phyloP scores from a whole-genome alignment of 2,888 invertebrate genomes.

The Drosophila nr. perissopoda region DNA sequence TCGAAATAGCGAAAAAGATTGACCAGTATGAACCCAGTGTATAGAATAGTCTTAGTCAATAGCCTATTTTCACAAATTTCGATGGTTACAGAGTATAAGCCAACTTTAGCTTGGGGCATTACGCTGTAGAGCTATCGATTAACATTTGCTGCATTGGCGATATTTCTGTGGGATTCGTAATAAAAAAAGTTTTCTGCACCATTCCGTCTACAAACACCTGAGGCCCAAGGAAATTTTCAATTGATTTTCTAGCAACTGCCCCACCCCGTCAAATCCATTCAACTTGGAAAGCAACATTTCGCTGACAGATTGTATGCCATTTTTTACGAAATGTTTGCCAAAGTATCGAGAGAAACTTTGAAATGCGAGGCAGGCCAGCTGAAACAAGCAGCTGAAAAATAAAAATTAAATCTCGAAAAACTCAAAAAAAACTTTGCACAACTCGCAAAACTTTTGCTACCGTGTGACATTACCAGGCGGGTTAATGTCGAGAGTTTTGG shows the following conservation, averaged over 20 bases:
- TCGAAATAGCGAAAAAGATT: too few species aligned
- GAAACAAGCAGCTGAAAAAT: conserved; percentile 70
- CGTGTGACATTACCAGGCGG: conserved; percentile 66
- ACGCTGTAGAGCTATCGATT: conserved; percentile 46
- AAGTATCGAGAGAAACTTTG: conserved; percentile 72
- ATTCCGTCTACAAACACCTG: conserved; percentile 66
- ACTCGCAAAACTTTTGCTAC: conserved; percentile 54
- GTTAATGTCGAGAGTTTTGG: conserved; percentile 41
- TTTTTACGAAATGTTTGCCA: conserved; percentile 70
- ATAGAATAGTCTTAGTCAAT: not conserved
- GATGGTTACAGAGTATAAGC: conserved; percentile 9
- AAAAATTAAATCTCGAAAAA: conserved; percentile 23
- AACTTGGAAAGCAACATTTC: conserved; percentile 57
- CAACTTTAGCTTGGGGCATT: conserved; percentile 40
- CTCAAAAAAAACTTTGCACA: conserved; percentile 45
- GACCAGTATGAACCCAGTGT: not conserved
- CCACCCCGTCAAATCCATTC: conserved; percentile 2
- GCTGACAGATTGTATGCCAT: conserved; percentile 79
- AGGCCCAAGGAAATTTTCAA: conserved; percentile 62
- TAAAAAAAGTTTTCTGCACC: conserved; percentile 44
- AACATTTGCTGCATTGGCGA: conserved; percentile 60
- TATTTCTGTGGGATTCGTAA: conserved; percentile 52
- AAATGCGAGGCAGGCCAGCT: conserved; percentile 64
- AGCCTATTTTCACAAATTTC: not conserved
- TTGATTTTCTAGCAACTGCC: conserved; percentile 69